phyloP scores from a whole-genome alignment of 2,888 invertebrate species.

The Machimus rusticus region DNA sequence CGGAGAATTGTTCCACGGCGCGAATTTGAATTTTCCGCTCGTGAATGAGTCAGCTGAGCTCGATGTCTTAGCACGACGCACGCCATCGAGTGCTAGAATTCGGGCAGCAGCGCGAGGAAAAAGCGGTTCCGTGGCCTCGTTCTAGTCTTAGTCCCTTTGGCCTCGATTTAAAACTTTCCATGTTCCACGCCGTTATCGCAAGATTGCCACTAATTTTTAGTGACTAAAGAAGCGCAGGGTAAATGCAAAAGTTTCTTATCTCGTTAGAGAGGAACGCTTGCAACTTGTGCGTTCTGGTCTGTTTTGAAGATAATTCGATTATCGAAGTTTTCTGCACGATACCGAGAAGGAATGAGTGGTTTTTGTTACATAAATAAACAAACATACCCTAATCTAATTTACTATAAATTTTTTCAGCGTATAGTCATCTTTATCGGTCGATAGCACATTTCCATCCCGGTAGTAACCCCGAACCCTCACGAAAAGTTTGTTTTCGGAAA shows the following conservation, averaged over 20 bases:
- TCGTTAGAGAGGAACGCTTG: background rate
- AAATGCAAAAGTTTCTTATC: background rate
- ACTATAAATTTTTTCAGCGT: background rate
- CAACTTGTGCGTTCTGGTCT: background rate
- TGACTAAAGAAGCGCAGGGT: background rate
- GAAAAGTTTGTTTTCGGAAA: background rate
- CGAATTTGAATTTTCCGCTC: background rate
- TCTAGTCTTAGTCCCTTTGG: background rate
- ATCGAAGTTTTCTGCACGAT: background rate
- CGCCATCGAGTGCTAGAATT: background rate
- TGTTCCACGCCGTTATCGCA: background rate
- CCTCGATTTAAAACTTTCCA: background rate
- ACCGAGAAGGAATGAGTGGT: background rate
- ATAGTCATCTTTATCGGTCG: background rate
- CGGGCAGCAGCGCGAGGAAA: background rate
- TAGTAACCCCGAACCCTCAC: background rate
- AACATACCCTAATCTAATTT: background rate
- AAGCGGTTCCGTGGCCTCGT: background rate
- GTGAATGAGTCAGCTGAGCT: background rate
- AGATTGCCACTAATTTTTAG: background rate
- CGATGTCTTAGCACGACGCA: background rate
- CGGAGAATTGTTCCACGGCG: background rate
- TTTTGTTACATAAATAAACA: background rate
- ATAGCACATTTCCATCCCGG: background rate
- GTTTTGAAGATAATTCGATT: background rate